Conservation (phyloP, 2,888 invertebrate genomes). For the Lottia scabra region DNA sequence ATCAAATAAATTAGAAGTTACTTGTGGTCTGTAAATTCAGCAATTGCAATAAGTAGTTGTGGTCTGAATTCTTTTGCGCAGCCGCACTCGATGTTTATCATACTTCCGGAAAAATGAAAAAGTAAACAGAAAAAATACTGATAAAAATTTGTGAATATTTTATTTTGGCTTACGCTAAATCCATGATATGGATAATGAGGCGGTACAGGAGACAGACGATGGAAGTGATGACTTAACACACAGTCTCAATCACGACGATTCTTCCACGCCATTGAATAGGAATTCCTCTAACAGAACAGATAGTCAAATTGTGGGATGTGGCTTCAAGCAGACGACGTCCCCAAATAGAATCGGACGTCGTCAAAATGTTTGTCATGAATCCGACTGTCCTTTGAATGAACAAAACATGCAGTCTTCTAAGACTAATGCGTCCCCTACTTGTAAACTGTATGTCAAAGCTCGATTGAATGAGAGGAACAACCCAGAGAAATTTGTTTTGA, state of each 20-base stretch:
- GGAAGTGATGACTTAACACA: neutral
- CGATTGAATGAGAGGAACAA: constrained; percentile 11
- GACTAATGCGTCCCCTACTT: neutral
- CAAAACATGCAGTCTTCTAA: neutral
- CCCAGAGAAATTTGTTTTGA: constrained; percentile 27
- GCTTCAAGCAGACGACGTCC: neutral
- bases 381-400: neutral
- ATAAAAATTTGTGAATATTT: neutral
- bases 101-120: neutral
- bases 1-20: too few relatives aligned
- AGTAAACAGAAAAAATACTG: neutral
- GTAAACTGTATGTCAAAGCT: neutral
- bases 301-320: neutral
- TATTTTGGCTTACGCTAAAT: constrained; percentile 5
- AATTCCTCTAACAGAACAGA: neutral
- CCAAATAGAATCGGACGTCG: neutral
- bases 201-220: neutral
- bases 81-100: neutral
- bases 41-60: too few relatives aligned
- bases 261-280: neutral
- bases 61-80: too few relatives aligned
- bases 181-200: neutral
- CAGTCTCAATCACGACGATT: neutral
- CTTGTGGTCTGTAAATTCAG: too few relatives aligned
- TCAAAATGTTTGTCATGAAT: neutral